A percentile compares a stretch with the other conserved stretches of the same genome.
These are phyloP conservation scores for Brevimyrus niger DNA, from an alignment of 2,113 vertebrate genomes.

Conservation along the genomic window DNA sequence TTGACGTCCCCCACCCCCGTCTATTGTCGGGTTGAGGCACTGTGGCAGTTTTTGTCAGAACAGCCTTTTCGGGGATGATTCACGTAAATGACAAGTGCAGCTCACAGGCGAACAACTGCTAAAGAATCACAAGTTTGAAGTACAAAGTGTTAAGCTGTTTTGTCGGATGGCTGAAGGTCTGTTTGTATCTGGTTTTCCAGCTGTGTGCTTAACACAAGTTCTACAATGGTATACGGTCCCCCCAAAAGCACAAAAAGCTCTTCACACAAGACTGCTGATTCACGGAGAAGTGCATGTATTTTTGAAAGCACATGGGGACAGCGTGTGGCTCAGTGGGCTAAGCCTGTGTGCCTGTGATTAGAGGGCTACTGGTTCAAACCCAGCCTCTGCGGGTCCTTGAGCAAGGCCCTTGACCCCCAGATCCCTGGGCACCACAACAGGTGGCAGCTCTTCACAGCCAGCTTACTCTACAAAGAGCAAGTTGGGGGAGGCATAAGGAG, in stretches of 20 bases:
- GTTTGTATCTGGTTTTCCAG: background rate
- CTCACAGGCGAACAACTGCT: background rate
- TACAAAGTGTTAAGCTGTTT: background rate
- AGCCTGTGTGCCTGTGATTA: no score
- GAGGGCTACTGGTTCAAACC: no score
- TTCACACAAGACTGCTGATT: background rate
- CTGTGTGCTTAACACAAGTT: background rate
- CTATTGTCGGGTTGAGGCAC: background rate
- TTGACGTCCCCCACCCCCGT: background rate
- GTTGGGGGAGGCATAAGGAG: no score
- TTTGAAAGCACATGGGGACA: background rate
- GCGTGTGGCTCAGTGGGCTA: no score
- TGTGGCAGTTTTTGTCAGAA: slow-evolving; percentile 10
- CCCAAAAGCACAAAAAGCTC: background rate
- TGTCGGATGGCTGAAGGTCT: background rate
- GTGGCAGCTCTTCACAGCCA: no score
- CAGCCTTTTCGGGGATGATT: background rate
- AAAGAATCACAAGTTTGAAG: background rate
- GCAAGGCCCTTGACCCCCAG: no score
- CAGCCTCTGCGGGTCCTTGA: no score
- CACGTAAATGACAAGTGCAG: background rate
- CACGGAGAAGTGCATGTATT: background rate
- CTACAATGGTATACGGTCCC: background rate
- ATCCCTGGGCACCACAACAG: no score
- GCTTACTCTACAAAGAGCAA: no score